A percentile compares a stretch with the other conserved stretches of the same genome.
Conservation (phyloP, 1,140 invertebrate genomes). For the Archivesica marissinica region DNA sequence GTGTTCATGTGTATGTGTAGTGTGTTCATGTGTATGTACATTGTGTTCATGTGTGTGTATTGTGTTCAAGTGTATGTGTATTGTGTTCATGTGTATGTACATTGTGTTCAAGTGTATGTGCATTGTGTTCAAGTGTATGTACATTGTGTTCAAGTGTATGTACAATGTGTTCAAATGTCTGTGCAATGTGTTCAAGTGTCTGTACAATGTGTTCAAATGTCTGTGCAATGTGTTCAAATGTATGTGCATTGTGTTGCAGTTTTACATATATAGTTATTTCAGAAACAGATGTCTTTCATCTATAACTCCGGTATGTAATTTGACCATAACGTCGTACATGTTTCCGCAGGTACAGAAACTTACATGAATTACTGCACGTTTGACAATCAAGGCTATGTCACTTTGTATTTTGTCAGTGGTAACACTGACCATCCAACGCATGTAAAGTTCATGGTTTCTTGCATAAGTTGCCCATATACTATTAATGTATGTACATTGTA, state of each 20-base stretch:
- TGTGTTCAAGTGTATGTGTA: too few relatives aligned
- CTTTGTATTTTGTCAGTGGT: background rate
- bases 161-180: too few relatives aligned
- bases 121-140: too few relatives aligned
- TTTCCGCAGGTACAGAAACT: background rate
- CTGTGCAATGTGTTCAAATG: background rate
- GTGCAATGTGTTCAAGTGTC: background rate
- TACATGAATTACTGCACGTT: conserved; percentile 11
- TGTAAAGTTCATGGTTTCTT: background rate
- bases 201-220: background rate
- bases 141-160: too few relatives aligned
- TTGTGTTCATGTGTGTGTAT: too few relatives aligned
- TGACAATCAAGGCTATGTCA: background rate
- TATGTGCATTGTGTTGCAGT: too few relatives aligned
- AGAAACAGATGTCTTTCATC: background rate
- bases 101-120: too few relatives aligned
- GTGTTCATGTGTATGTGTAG: too few relatives aligned
- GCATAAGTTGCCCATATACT: background rate
- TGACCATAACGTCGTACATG: background rate
- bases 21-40: too few relatives aligned
- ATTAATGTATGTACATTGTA: background rate
- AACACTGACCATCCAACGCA: background rate
- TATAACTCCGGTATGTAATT: background rate
- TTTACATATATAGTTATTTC: background rate
- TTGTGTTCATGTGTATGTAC: too few relatives aligned